Percentiles rank a stretch among this genome's conserved stretches.
phyloP scores from a whole-genome alignment of 2,888 invertebrate species.

The Chloromyia formosa region DNA sequence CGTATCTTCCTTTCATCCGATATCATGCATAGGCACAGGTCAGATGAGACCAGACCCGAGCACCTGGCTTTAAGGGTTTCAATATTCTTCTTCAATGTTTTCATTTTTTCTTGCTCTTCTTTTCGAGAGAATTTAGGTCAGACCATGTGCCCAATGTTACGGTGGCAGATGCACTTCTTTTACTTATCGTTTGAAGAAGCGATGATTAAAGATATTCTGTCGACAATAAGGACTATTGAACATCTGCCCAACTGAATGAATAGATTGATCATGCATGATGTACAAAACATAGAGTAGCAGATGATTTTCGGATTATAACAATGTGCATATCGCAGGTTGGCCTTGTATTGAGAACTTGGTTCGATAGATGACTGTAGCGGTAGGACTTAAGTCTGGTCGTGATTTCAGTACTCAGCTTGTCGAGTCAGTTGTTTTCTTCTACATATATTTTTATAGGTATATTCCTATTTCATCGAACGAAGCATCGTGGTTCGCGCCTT shows the following conservation, averaged over 20 bases:
- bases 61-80: constrained; percentile 15
- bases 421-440: too few species aligned
- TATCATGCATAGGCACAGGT: background rate
- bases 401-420: too few species aligned
- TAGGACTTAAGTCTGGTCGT: too few species aligned
- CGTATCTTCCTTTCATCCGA: background rate
- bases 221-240: background rate
- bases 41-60: background rate
- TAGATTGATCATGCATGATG: background rate
- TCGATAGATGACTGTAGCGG: too few species aligned
- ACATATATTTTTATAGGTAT: too few species aligned
- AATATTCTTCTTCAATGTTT: background rate
- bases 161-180: constrained; percentile 23
- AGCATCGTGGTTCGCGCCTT: too few species aligned
- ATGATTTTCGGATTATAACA: too few species aligned
- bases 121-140: constrained; percentile 29
- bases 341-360: too few species aligned
- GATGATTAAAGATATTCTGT: background rate
- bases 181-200: too few species aligned
- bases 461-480: too few species aligned
- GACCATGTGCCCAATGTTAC: constrained; percentile 16
- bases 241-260: constrained; percentile 6
- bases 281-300: too few species aligned
- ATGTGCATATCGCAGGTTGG: too few species aligned
- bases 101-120: background rate